Evolutionary conservation across 1,140 invertebrate species (phyloP).

Genomic region (Patella vulgata): DNA sequence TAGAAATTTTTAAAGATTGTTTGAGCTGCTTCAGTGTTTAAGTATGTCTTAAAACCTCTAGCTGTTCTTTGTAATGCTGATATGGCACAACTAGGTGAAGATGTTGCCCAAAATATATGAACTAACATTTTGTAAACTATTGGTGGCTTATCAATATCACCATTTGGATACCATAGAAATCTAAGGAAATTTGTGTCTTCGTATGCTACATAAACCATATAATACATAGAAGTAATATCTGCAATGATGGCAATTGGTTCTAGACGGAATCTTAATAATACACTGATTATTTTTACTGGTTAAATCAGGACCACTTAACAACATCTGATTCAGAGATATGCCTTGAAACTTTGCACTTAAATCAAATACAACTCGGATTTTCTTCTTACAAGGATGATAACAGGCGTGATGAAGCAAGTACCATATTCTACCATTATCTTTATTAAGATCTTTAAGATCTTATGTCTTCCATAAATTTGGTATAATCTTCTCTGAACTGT

Average conservation of each 20-base stretch:
- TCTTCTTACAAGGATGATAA: conserved; percentile 2
- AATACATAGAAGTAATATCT: conserved; percentile 13
- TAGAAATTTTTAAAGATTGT: conserved; percentile 16
- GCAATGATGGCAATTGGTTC: conserved; percentile 9
- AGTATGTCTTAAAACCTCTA: background rate
- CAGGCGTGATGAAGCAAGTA: conserved; percentile 44
- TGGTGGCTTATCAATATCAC: background rate
- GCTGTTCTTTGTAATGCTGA: background rate
- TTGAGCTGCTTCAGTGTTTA: background rate
- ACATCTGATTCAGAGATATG: conserved; percentile 15
- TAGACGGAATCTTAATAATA: conserved; percentile 2
- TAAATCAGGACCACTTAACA: conserved; percentile 26
- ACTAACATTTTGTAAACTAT: conserved; percentile 3
- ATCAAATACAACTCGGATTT: conserved; percentile 26
- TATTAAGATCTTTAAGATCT: conserved; percentile 15
- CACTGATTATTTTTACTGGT: conserved; percentile 18
- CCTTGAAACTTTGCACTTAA: conserved; percentile 12
- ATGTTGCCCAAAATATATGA: conserved; percentile 1
- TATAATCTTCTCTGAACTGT: conserved; percentile 8
- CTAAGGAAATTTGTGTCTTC: conserved; percentile 17
- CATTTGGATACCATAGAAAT: conserved; percentile 16
- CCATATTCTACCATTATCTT: conserved; percentile 16
- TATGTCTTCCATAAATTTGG: conserved; percentile 3
- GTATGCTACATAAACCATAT: conserved; percentile 3
- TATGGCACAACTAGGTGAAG: conserved; percentile 4